phyloP scores from a whole-genome alignment of 1,140 invertebrate species.

The Megalonaias nervosa region DNA sequence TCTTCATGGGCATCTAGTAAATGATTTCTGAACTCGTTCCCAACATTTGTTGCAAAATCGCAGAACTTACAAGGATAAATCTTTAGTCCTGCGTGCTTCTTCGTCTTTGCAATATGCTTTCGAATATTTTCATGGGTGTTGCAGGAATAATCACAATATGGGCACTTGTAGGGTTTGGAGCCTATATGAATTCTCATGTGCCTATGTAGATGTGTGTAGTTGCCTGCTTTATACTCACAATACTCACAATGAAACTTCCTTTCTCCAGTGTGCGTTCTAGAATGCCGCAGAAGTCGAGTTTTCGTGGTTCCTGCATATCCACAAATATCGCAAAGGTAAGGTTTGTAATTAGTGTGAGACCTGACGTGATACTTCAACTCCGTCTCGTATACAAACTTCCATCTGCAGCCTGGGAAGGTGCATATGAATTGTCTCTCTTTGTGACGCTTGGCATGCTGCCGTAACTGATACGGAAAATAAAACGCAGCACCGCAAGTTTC shows the following conservation, averaged over 20 bases:
- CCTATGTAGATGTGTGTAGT: constrained; percentile 59
- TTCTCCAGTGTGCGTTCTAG: constrained; percentile 64
- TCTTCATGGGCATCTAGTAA: constrained; percentile 76
- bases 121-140: constrained; percentile 89
- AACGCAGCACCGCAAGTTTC: constrained; percentile 77
- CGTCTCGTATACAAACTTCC: constrained; percentile 70
- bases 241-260: constrained; percentile 85
- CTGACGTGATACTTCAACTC: constrained; percentile 62
- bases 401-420: constrained; percentile 69
- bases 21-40: constrained; percentile 80
- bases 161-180: constrained; percentile 84
- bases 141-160: constrained; percentile 84
- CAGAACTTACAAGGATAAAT: constrained; percentile 85
- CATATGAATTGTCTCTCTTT: constrained; percentile 77
- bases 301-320: constrained; percentile 82
- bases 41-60: constrained; percentile 77
- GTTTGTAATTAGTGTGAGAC: constrained; percentile 68
- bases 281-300: constrained; percentile 80
- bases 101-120: constrained; percentile 87
- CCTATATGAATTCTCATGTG: constrained; percentile 90
- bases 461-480: constrained; percentile 73
- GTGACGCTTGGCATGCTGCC: constrained; percentile 78
- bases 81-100: constrained; percentile 82
- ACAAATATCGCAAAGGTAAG: constrained; percentile 79
- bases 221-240: constrained; percentile 74